Conservation (phyloP, 1,140 invertebrate genomes). For the Meloidogyne exigua region DNA sequence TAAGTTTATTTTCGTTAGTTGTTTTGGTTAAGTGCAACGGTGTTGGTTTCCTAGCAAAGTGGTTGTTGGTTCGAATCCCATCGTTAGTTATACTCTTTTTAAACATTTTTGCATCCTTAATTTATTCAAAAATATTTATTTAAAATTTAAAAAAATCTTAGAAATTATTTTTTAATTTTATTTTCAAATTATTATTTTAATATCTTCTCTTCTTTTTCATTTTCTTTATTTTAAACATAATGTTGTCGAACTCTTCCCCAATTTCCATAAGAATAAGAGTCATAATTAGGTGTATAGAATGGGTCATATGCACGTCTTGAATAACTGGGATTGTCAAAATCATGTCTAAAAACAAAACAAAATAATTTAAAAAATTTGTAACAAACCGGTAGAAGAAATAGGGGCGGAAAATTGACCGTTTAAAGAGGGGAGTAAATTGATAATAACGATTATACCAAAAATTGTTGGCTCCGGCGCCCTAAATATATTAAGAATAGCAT, state of each 20-base stretch:
- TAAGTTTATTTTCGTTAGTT: no score
- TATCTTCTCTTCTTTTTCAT: conserved; percentile 2
- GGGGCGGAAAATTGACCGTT: conserved; percentile 21
- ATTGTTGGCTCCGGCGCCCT: conserved; percentile 21
- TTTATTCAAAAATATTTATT: no score
- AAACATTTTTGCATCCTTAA: no score
- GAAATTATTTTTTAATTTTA: not conserved
- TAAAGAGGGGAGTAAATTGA: conserved; percentile 14
- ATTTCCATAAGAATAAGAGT: conserved; percentile 22
- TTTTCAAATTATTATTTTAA: not conserved
- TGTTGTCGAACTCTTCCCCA: conserved; percentile 25
- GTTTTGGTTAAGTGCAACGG: no score
- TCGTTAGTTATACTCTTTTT: no score
- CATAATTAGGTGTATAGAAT: conserved; percentile 10
- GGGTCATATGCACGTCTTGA: conserved; percentile 25
- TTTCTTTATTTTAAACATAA: conserved; percentile 10
- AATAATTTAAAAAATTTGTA: not conserved
- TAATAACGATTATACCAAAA: conserved; percentile 27
- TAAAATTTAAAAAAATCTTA: not conserved
- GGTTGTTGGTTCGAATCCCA: no score
- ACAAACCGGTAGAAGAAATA: conserved; percentile 22
- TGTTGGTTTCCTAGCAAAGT: no score
- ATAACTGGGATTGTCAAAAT: conserved; percentile 26
- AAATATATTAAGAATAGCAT: not conserved
- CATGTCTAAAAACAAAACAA: not conserved